These are phyloP conservation scores for Standfussiana lucernea DNA, from an alignment of 2,888 invertebrate genomes.

Conservation along the genomic window DNA sequence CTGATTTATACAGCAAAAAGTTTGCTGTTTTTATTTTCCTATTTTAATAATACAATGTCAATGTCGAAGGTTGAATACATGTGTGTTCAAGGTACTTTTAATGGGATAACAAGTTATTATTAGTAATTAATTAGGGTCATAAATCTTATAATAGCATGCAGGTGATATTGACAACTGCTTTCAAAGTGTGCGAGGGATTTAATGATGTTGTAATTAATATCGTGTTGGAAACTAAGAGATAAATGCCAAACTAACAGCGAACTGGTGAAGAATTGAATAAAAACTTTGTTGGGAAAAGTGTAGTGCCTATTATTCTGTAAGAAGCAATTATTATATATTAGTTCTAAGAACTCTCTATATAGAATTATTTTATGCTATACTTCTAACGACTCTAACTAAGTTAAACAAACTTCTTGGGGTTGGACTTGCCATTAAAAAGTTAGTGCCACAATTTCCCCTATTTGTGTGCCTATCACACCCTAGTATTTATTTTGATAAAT, in stretches of 20 bases:
- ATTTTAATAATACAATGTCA: slow-evolving; percentile 22
- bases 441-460: neutral
- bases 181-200: slow-evolving; percentile 9
- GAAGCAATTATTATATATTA: no score
- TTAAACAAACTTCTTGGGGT: neutral
- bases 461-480: slow-evolving; percentile 17
- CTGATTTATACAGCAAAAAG: slow-evolving; percentile 22
- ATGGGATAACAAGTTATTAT: slow-evolving; percentile 35
- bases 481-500: slow-evolving; percentile 17
- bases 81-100: slow-evolving; percentile 38
- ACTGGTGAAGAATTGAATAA: slow-evolving; percentile 2
- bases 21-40: slow-evolving; percentile 31
- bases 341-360: neutral
- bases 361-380: neutral
- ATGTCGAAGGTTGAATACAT: slow-evolving; percentile 30
- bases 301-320: neutral
- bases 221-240: neutral
- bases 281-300: neutral
- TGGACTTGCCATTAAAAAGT: neutral
- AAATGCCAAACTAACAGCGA: neutral
- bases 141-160: slow-evolving; percentile 46
- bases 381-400: neutral
- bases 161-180: slow-evolving; percentile 33
- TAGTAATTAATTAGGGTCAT: slow-evolving; percentile 47
- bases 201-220: slow-evolving; percentile 35